Conservation (phyloP, 64 coral and sea anemone genomes). For the Pocillopora verrucosa region DNA sequence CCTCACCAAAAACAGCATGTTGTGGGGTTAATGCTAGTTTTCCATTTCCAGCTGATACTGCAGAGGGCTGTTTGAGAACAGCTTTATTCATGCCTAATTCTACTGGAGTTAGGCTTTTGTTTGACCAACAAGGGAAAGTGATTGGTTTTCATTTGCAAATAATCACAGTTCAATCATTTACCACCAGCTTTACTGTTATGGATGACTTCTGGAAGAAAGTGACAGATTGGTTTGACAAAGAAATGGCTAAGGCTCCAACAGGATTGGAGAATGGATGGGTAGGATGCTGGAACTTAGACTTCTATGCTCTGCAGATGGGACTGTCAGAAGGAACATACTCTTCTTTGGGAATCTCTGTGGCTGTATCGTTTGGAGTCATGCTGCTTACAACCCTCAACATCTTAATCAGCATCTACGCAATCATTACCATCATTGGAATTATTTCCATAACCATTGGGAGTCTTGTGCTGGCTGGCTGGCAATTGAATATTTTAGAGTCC, state of each 20-base stretch:
- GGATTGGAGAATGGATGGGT: slow-evolving; percentile 75
- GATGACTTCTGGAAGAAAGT: slow-evolving; percentile 74
- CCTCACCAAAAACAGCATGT: neutral
- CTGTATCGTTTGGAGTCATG: slow-evolving; percentile 87
- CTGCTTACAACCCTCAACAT: slow-evolving; percentile 88
- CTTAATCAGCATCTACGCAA: slow-evolving; percentile 92
- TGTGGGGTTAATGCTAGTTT: slow-evolving; percentile 55
- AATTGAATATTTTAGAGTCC: slow-evolving; percentile 93
- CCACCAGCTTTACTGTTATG: slow-evolving; percentile 54
- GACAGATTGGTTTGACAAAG: slow-evolving; percentile 48
- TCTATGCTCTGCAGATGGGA: slow-evolving; percentile 71
- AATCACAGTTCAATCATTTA: slow-evolving; percentile 39
- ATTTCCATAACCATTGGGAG: slow-evolving; percentile 79
- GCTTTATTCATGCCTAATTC: neutral
- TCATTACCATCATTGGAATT: slow-evolving; percentile 92
- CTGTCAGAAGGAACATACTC: slow-evolving; percentile 65
- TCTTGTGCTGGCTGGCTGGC: slow-evolving; percentile 87
- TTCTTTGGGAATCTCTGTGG: slow-evolving; percentile 83
- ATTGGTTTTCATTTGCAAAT: slow-evolving; percentile 40
- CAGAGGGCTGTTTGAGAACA: slow-evolving; percentile 45
- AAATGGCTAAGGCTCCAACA: slow-evolving; percentile 52
- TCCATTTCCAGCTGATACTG: slow-evolving; percentile 55
- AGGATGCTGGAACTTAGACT: slow-evolving; percentile 29
- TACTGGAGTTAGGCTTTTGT: neutral
- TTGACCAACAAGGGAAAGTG: slow-evolving; percentile 9